Evolutionary conservation across 2,888 invertebrate species (phyloP), one percentile per base, ranked within the genome.

Genomic region (Diachrysia chrysitis): DNA sequence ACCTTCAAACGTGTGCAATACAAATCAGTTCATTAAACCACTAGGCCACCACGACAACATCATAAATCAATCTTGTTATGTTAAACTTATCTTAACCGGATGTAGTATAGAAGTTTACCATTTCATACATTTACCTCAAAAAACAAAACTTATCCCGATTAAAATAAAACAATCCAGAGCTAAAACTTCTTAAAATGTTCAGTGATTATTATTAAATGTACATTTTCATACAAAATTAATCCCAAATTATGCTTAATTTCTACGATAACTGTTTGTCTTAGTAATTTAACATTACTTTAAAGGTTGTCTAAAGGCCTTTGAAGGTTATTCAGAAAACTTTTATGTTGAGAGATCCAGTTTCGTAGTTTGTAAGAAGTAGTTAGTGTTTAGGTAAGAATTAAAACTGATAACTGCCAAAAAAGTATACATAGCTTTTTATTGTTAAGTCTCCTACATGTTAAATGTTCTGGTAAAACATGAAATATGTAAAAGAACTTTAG

Each of bases 141-240:
- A n/a, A n/a, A n/a, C n/a, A n/a, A n/a, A n/a, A n/a, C n/a, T n/a
- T n/a, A n/a, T n/a, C n/a, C n/a, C n/a, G n/a, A n/a, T n/a, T n/a
- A n/a, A n/a, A n/a, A n/a, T n/a, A n/a, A n/a, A n/a, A n/a, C n/a
- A n/a, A n/a, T n/a, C n/a, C n/a, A n/a, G n/a, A n/a, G n/a, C n/a
- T n/a, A n/a, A n/a, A n/a, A n/a, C n/a, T n/a, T n/a, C n/a, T n/a
- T n/a, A n/a, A n/a, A n/a, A n/a, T n/a, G 2, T 25, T 3, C 25
- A 25, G 25, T 32, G 32, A 10, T 0, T 1, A 1, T 32, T 10
- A 32, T 32, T 32, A 0, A 10, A 9, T 37, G 63, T 48, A 25
- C 16, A 16, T 5, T 58, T 69, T 72, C 61, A 56, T 35, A 66
- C 17, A 62, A 16, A 66, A 76, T 60, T 37, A 73, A 66, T 76